Evolutionary conservation across 2,113 vertebrate genomes (phyloP).

Genomic region (rat (Rattus norvegicus)): DNA sequence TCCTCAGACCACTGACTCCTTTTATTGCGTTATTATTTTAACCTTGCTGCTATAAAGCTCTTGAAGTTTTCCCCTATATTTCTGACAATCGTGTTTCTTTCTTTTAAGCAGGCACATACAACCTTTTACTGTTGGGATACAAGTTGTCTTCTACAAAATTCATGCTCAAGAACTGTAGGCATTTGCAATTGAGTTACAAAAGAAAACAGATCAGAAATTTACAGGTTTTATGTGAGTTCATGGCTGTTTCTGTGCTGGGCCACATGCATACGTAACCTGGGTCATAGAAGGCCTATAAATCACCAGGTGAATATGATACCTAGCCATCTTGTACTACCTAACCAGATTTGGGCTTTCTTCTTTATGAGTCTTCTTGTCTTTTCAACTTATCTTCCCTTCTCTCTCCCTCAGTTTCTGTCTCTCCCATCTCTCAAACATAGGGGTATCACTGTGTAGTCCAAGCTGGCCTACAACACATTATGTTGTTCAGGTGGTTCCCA

Average conservation of each 20-base stretch:
- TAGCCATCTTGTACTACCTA: background rate
- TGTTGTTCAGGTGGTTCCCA: background rate
- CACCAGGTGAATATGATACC: background rate
- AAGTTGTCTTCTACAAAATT: background rate
- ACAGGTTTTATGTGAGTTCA: background rate
- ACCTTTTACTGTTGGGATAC: background rate
- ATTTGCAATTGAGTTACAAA: background rate
- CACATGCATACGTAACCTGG: background rate
- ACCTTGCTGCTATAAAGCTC: background rate
- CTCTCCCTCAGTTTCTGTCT: accelerated
- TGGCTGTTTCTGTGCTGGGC: background rate
- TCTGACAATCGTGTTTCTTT: background rate
- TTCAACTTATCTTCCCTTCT: background rate
- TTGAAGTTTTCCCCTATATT: background rate
- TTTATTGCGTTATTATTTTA: background rate
- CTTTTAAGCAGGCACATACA: background rate
- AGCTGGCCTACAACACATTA: background rate
- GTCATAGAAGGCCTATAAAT: background rate
- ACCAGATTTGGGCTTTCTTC: background rate
- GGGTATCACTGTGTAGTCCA: too few species aligned
- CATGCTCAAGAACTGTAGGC: background rate
- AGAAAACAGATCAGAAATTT: background rate
- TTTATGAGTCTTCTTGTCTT: background rate
- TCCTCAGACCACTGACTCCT: background rate
- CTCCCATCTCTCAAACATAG: background rate